Conservation (phyloP, 2,113 vertebrate species). For the Beaufortia kweichowensis region DNA sequence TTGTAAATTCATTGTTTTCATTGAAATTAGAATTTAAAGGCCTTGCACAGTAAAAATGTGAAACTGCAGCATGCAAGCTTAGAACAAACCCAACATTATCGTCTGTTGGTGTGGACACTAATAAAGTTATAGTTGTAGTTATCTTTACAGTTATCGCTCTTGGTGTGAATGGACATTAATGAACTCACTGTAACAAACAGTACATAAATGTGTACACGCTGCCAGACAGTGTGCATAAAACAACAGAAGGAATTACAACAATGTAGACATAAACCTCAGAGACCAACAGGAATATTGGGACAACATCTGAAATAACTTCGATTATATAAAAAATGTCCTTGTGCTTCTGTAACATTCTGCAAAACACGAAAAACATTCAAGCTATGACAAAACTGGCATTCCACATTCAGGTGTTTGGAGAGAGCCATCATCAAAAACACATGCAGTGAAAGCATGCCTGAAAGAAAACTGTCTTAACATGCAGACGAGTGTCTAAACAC, state of each 20-base stretch:
- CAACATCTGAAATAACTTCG: neutral
- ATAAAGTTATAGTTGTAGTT: no score
- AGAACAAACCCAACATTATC: no score
- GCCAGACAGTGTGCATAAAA: neutral
- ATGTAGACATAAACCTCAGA: neutral
- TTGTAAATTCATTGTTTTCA: no score
- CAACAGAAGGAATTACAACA: conserved; percentile 6
- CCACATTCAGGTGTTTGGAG: neutral
- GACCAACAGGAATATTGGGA: neutral
- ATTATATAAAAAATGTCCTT: neutral
- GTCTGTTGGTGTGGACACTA: no score
- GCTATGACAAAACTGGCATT: neutral
- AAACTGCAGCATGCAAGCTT: no score
- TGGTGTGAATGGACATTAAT: no score
- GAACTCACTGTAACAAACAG: conserved; percentile 9
- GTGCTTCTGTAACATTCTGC: no score
- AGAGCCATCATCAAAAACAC: neutral
- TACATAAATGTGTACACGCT: neutral
- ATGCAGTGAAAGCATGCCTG: neutral
- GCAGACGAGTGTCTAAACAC: neutral
- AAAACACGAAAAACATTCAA: no score
- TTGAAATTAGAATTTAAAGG: no score
- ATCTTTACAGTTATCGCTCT: no score
- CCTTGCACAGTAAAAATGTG: no score
- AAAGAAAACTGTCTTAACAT: conserved; percentile 33